Evolutionary conservation across 2,888 invertebrate species (phyloP), one percentile per base, ranked within the genome.

Genomic region (Lithophane socia): DNA sequence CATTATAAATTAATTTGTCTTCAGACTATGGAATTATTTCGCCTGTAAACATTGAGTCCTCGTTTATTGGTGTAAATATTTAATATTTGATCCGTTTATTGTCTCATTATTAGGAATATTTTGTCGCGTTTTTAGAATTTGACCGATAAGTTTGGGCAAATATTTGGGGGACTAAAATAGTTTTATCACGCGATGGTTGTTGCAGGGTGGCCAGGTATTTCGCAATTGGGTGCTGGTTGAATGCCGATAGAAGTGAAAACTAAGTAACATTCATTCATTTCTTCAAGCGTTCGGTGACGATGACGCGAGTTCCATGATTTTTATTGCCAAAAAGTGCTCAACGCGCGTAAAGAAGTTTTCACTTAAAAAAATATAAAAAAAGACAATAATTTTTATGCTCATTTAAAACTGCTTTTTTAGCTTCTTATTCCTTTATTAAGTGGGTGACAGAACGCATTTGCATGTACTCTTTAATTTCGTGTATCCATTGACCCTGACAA

Each of bases 1-100:
- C 90, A 92, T 91, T 93, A 92, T 93, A 93, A 95, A 95, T 95
- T 94, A 95, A 95, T 95, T 95, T 95, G 92, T 80, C 80, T 92
- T 85, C 89, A 94, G 93, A 90, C 94, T 96, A 94, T 95, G 92
- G 93, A 92, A 94, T 94, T 95, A 94, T 95, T 95, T 92, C 94
- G 91, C 90, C 84, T 89, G 94, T 90, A 93, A 95, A 96, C 93
- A 95, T 90, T 87, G 88, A 87, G 88, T 87, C 86, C 87, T 89
- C 90, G 91, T 94, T 95, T 94, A 93, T 93, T 91, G 92, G 87
- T 87, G 93, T 90, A 94, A 95, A 95, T 94, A 95, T 94, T 93
- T 90, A 92, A 91, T 93, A 91, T 95, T 95, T 94, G 93, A 92
- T 91, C 89, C 91, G 87, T 90, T 89, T 93, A 86, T 83, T 88